Base-by-base conservation (phyloP, 1,140 invertebrate genomes). In the Eubasilissa regina region DNA sequence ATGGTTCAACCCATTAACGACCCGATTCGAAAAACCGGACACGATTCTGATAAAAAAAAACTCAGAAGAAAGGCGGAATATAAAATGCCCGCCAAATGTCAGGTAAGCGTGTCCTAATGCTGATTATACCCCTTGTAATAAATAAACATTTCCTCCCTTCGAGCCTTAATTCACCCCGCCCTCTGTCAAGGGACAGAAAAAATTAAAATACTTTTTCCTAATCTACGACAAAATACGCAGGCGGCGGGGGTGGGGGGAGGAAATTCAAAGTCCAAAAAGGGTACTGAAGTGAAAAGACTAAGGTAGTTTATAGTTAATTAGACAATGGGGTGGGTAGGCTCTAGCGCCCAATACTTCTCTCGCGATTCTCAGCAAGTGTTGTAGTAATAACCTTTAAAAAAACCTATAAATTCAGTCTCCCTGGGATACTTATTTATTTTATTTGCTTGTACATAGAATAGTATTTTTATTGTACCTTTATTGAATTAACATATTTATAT, bases 101-200 rank as follows among this genome's bases (percentile, higher is more conserved):
- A 80, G 79, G 79, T 80, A 60, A 77, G 79, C 45, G 55, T 53
- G 74, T 60, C 56, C 56, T 53, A 53, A 75, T 70, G 79, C 68
- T 80, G 75, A 80, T 80, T 80, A 80, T 75, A 53, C 72, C 64
- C 70, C 35, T 12, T 74, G 79, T 60, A 77, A 80, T 80, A 80
- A 80, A 80, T 80, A 80, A 80, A 80, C 74, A 77, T 80, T 76
- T 76, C 60, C 55, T 75, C 66, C 64, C 60, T 55, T 45, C 21
- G 35, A 6, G 25, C 21, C 11, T 15, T 15, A 7, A 35, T 47
- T 43, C 4, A 8, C 35, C 62, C 62, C 62, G 11, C 64, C 43
- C 44, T 15, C 21, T 35, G 60, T 64, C 60, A 10, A 68, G 64
- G 64, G 64, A 68, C 64, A 68, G 64, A 68, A 68, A 66, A 68